Percentiles rank a stretch among this genome's conserved stretches.
phyloP scores from a whole-genome alignment of 2,888 invertebrate species.

The Noctuana brunneofusca region DNA sequence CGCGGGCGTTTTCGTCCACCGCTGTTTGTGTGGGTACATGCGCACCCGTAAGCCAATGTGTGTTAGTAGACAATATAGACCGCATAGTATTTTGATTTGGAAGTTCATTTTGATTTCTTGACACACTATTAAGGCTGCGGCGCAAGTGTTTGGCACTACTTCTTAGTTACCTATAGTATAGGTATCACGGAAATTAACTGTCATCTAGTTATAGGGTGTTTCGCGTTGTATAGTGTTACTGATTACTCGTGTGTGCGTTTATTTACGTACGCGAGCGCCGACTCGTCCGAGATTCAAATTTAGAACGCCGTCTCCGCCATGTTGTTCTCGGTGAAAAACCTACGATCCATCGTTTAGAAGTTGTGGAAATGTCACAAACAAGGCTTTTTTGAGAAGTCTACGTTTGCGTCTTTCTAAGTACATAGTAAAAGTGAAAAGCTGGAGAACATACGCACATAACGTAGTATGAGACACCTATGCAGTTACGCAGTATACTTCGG shows the following conservation, averaged over 20 bases:
- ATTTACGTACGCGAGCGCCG: slow-evolving; percentile 83
- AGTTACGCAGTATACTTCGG: slow-evolving; percentile 12
- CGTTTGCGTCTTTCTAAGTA: background rate
- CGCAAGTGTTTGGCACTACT: slow-evolving; percentile 42
- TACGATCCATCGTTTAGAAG: slow-evolving; percentile 71
- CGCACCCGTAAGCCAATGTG: slow-evolving; percentile 46
- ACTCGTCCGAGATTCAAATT: slow-evolving; percentile 83
- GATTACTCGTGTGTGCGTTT: slow-evolving; percentile 81
- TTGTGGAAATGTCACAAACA: slow-evolving; percentile 63
- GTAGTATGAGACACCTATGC: too few relatives aligned
- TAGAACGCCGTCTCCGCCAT: slow-evolving; percentile 82
- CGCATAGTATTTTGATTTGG: slow-evolving; percentile 49
- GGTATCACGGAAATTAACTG: slow-evolving; percentile 45
- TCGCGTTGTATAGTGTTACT: slow-evolving; percentile 76
- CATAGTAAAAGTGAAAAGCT: slow-evolving; percentile 14
- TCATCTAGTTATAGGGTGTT: slow-evolving; percentile 52
- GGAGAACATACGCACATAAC: too few relatives aligned
- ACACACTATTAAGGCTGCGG: slow-evolving; percentile 32
- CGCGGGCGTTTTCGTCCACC: slow-evolving; percentile 73
- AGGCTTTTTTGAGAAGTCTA: slow-evolving; percentile 34
- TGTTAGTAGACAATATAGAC: slow-evolving; percentile 51
- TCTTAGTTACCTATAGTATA: slow-evolving; percentile 35
- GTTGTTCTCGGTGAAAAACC: slow-evolving; percentile 81
- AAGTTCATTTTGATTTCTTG: slow-evolving; percentile 40
- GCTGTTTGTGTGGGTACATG: slow-evolving; percentile 67